Percentiles rank a stretch among this genome's conserved stretches.
Conservation (phyloP, 2,797 vertebrate genomes). For the Acrossocheilus wenchowensis region DNA sequence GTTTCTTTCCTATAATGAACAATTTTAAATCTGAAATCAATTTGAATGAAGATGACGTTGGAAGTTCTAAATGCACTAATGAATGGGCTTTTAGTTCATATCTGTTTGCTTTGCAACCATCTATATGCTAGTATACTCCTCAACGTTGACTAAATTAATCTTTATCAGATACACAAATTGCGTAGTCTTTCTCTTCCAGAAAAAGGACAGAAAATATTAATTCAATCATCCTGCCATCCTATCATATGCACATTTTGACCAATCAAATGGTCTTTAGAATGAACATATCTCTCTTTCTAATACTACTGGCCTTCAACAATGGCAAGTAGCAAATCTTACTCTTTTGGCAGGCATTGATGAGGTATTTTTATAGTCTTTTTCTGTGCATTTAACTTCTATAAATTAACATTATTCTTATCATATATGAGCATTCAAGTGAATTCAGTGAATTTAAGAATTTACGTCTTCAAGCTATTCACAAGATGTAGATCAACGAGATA, state of each 20-base stretch:
- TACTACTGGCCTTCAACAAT: neutral
- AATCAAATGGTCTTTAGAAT: neutral
- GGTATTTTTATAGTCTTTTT: neutral
- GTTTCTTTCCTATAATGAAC: neutral
- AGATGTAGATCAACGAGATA: neutral
- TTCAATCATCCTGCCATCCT: neutral
- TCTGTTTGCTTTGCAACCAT: neutral
- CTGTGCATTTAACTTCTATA: neutral
- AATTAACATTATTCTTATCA: neutral
- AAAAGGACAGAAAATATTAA: neutral
- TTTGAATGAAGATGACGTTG: neutral
- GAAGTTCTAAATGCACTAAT: neutral
- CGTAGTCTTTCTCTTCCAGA: neutral
- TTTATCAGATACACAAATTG: neutral
- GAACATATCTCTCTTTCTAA: neutral
- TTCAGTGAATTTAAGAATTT: no score
- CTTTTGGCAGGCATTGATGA: neutral
- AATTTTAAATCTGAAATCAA: neutral
- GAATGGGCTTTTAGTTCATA: neutral
- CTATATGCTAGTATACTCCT: neutral
- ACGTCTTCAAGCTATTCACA: neutral
- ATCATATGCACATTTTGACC: neutral
- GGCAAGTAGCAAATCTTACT: neutral
- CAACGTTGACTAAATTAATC: neutral
- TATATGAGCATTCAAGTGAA: neutral